Conservation (phyloP, 2,888 invertebrate species). For the Asteroscopus sphinx region DNA sequence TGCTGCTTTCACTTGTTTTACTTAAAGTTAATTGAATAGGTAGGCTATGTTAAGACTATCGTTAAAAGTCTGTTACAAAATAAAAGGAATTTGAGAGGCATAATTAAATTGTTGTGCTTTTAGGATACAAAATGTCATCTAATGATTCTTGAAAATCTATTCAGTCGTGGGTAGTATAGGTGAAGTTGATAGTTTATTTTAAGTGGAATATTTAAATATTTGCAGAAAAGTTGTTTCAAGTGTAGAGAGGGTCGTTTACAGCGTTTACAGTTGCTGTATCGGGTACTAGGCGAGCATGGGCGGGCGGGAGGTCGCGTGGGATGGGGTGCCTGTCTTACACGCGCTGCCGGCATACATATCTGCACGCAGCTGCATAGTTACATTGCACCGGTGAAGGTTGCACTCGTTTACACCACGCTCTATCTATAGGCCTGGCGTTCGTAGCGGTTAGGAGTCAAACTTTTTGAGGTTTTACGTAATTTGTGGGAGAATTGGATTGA, state of each 20-base stretch:
- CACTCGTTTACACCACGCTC: constrained; percentile 76
- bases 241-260: constrained; percentile 54
- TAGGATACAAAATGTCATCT: constrained; percentile 9
- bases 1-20: constrained; percentile 31
- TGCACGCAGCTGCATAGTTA: constrained; percentile 72
- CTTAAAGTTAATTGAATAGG: constrained; percentile 35
- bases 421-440: constrained; percentile 64
- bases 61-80: constrained; percentile 35
- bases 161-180: constrained; percentile 3
- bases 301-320: constrained; percentile 56
- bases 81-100: constrained; percentile 21
- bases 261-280: constrained; percentile 64
- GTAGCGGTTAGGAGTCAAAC: constrained; percentile 74
- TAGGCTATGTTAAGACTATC: constrained; percentile 24
- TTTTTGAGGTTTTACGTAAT: constrained; percentile 84
- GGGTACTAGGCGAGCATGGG: constrained; percentile 78
- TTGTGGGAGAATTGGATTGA: constrained; percentile 82
- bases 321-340: constrained; percentile 77
- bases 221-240: constrained; percentile 6
- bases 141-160: constrained; percentile 10
- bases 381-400: constrained; percentile 82
- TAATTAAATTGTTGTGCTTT: constrained; percentile 43
- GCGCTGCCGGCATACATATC: constrained; percentile 66
- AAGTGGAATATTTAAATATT: background rate
- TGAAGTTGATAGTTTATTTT: constrained; percentile 2